Percentiles rank a stretch among this genome's conserved stretches.
These are phyloP conservation scores for Eublepharis macularius DNA, from an alignment of 2,113 vertebrate genomes.

Conservation along the genomic window DNA sequence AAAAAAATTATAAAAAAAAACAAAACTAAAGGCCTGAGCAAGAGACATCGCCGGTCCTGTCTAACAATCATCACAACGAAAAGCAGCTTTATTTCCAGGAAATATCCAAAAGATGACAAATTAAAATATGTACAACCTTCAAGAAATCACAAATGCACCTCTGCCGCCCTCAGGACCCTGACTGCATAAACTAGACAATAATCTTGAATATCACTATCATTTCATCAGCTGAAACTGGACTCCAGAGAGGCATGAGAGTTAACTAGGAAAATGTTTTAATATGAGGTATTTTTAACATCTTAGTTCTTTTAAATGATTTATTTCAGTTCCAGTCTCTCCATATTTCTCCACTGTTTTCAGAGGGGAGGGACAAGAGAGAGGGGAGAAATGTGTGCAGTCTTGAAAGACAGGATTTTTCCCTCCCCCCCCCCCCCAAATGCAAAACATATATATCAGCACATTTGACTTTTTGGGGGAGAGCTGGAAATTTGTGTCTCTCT, in stretches of 20 bases:
- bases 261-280: no score
- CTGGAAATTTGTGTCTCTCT: not conserved
- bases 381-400: not conserved
- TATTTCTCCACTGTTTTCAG: not conserved
- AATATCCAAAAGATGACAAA: not conserved
- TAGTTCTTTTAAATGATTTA: not conserved
- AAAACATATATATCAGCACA: not conserved
- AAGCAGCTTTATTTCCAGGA: no score
- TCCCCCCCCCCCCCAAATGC: not conserved
- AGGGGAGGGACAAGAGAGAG: not conserved
- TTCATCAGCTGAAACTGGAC: not conserved
- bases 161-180: no score
- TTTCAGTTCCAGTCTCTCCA: not conserved
- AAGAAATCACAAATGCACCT: not conserved
- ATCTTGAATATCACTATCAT: not conserved
- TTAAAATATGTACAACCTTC: not conserved
- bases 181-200: no score
- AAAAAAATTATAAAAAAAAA: no score
- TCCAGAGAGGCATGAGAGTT: no score
- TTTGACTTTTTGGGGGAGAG: not conserved
- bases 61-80: no score
- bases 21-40: no score
- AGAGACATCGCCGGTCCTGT: no score
- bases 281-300: not conserved
- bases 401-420: not conserved